Base-by-base conservation (phyloP, 2,888 invertebrate genomes). In the Metopia argyrocephala region DNA sequence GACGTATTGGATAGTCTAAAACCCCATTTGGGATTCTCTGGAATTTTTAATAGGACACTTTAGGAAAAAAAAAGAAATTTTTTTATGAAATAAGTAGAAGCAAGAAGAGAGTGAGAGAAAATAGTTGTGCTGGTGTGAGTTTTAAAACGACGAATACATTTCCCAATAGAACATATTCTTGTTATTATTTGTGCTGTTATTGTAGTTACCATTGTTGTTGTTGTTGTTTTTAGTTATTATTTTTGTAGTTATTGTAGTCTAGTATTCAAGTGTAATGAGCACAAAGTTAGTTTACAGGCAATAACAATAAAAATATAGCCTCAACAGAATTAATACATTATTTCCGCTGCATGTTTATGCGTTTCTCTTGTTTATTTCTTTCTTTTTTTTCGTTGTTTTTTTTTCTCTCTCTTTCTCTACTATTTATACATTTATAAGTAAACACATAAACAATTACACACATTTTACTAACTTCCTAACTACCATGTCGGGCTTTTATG, bases 311-410 rank as follows among this genome's bases (percentile, higher is more conserved):
- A 89, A 89, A 89, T 89, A 88, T 89, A 87, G 86, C 87, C 88
- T 88, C 87, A 87, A 88, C 88, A 87, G 89, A 89, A 89, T 89
- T 89, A 88, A 89, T 89, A 87, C 89, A 89, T 89, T 89, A 89
- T 86, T 83, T 85, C 82, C 82, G 74, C 70, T 78, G 79, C 73
- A 78, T 81, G 74, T 74, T 78, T 78, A 81, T 81, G 65, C 61
- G 74, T 78, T 74, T 66, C 68, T 69, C n/a, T 69, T 65, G 18
- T 50, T 71, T 27, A 28, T 23, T 52, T 45, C 50, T 15, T 31
- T 28, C 57, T 21, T 57, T 74, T 25, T 48, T 50, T n/a, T n/a
- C n/a, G n/a, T 69, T 65, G 18, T 50, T 71, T 27, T 45, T 23
- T 52, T 45, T 57, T 15, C 46, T 28, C 57, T 21, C 48, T 74